Evolutionary conservation across 92 coral and sea anemone species (phyloP).

Genomic region (Porites rus): DNA sequence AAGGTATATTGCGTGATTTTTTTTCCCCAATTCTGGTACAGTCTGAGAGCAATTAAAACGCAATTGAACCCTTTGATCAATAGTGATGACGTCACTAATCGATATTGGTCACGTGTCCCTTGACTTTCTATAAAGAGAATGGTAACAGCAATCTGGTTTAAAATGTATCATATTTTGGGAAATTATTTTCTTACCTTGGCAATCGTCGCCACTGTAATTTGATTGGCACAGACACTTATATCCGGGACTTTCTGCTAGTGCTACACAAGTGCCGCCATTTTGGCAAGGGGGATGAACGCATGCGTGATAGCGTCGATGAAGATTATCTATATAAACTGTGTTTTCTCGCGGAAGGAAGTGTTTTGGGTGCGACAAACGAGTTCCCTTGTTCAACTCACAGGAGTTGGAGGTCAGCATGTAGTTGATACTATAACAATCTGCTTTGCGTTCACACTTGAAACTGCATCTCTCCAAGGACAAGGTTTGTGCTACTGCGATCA

Average conservation of each 20-base stretch:
- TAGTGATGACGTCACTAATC: too few species aligned
- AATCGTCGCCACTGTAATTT: conserved; percentile 64
- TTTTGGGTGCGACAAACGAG: conserved; percentile 70
- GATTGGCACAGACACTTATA: conserved; percentile 70
- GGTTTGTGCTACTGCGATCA: conserved; percentile 27
- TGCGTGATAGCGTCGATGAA: conserved; percentile 70
- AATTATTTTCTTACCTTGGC: conserved; percentile 54
- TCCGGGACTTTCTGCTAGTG: conserved; percentile 70
- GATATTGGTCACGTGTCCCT: too few species aligned
- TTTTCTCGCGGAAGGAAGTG: conserved; percentile 56
- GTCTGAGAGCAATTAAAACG: too few species aligned
- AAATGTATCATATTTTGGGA: neutral
- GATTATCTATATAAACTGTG: conserved; percentile 72
- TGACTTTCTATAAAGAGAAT: too few species aligned
- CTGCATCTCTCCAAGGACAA: conserved; percentile 61
- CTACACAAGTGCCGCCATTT: conserved; percentile 72
- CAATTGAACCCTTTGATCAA: too few species aligned
- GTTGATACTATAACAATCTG: conserved; percentile 73
- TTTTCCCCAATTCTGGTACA: too few species aligned
- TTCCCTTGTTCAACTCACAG: conserved; percentile 75
- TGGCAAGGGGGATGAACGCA: conserved; percentile 73
- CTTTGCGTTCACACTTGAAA: conserved; percentile 58
- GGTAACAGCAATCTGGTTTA: too few species aligned
- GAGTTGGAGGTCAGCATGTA: conserved; percentile 50
- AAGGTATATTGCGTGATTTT: too few species aligned